Conservation (phyloP, 2,888 invertebrate species). For the Coremacera marginata region DNA sequence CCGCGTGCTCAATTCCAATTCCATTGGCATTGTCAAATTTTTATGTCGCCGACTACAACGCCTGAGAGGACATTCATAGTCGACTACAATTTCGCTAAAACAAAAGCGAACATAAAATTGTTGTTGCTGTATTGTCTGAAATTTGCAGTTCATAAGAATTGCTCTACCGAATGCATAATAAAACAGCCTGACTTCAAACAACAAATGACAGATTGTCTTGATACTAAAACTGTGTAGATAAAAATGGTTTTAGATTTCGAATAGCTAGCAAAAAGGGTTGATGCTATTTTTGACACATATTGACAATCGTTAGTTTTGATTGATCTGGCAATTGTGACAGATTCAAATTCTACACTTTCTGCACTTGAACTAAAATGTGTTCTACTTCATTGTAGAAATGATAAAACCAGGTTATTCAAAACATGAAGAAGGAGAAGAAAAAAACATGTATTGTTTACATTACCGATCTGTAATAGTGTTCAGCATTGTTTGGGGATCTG, state of each 20-base stretch:
- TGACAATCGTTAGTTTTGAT: conserved; percentile 53
- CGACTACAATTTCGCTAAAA: neutral
- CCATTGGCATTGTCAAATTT: neutral
- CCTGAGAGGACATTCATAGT: no score
- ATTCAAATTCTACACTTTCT: neutral
- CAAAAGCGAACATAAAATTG: neutral
- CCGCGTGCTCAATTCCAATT: neutral
- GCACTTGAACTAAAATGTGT: neutral
- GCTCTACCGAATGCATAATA: neutral
- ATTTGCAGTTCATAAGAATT: neutral
- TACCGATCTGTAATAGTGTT: neutral
- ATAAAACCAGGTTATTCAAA: neutral
- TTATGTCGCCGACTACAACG: no score
- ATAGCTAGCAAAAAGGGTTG: neutral
- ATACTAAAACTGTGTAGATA: no score
- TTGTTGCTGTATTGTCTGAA: neutral
- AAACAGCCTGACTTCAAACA: neutral
- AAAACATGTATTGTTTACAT: conserved; percentile 2
- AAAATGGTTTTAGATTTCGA: neutral
- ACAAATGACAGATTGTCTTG: neutral
- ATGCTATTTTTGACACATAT: neutral
- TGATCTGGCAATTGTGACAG: conserved; percentile 46
- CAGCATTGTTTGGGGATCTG: neutral
- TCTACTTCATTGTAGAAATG: no score
- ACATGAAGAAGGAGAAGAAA: neutral